These are phyloP conservation scores for Harpagifer antarcticus DNA, from an alignment of 2,797 vertebrate genomes.

Conservation along the genomic window DNA sequence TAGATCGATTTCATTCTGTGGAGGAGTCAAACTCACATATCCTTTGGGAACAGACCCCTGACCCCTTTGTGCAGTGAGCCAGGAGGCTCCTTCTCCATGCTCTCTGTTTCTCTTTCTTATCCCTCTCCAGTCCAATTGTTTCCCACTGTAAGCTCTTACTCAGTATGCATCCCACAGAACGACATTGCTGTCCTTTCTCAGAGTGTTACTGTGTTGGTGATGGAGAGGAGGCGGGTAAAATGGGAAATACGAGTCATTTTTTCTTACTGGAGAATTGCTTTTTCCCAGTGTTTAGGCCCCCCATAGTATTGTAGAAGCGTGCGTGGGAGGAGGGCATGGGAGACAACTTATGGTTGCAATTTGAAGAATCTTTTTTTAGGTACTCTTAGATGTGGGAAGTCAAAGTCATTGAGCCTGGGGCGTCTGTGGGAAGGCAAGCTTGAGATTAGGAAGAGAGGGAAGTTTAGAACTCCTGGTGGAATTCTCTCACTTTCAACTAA, in stretches of 20 bases:
- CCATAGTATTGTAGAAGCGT: conserved; percentile 60
- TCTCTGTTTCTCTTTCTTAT: conserved; percentile 26
- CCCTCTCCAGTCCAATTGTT: conserved; percentile 45
- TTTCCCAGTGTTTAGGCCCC: conserved; percentile 72
- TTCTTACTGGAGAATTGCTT: conserved; percentile 45
- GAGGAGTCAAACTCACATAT: conserved; percentile 67
- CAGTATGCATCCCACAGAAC: conserved; percentile 57
- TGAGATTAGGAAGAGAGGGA: conserved; percentile 70
- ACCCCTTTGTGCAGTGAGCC: conserved; percentile 67
- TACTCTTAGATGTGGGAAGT: conserved; percentile 88
- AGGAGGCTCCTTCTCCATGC: conserved; percentile 47
- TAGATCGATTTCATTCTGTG: conserved; percentile 70
- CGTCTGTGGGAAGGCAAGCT: conserved; percentile 81
- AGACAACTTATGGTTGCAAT: conserved; percentile 87
- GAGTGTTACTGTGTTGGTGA: conserved; percentile 31
- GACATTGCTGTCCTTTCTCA: conserved; percentile 50
- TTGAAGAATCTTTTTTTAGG: conserved; percentile 88
- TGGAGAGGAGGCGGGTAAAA: conserved; percentile 57
- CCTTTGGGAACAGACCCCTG: conserved; percentile 72
- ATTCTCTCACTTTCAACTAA: conserved; percentile 79
- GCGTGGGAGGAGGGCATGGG: conserved; percentile 63
- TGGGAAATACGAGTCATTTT: conserved; percentile 59
- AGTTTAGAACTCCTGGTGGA: conserved; percentile 78
- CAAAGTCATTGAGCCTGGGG: conserved; percentile 80
- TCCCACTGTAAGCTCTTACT: conserved; percentile 43